Conservation (phyloP, 2,113 vertebrate species). For the Austrofundulus limnaeus region DNA sequence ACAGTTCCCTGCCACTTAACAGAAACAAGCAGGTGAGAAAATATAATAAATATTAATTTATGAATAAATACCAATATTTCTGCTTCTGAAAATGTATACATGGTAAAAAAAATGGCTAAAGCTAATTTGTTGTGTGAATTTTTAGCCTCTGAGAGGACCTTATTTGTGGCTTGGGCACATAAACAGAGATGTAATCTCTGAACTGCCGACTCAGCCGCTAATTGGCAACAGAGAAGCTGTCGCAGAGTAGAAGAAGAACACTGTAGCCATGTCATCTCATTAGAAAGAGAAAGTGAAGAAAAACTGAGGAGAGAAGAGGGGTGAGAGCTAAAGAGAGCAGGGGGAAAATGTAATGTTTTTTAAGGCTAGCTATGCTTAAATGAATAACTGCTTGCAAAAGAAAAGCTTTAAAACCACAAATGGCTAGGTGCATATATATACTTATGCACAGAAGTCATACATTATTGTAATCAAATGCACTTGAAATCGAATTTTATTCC, state of each 20-base stretch:
- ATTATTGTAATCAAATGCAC: neutral
- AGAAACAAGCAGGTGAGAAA: too few relatives aligned
- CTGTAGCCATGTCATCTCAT: slow-evolving; percentile 57
- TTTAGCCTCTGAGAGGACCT: slow-evolving; percentile 50
- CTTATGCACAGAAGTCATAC: neutral
- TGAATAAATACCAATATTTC: neutral
- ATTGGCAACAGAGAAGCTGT: slow-evolving; percentile 72
- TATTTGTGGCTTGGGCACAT: slow-evolving; percentile 63
- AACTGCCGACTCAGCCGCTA: slow-evolving; percentile 59
- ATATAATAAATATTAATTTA: neutral
- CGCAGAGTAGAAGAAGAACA: slow-evolving; percentile 50
- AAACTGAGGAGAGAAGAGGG: slow-evolving; percentile 11
- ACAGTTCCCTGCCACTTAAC: too few relatives aligned
- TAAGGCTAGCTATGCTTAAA: slow-evolving; percentile 18
- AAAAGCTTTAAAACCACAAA: slow-evolving; percentile 42
- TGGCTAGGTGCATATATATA: slow-evolving; percentile 10
- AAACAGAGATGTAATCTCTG: slow-evolving; percentile 68
- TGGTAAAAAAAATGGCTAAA: too few relatives aligned
- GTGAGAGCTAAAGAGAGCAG: slow-evolving; percentile 1
- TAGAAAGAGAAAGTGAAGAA: slow-evolving; percentile 38
- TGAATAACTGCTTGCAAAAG: slow-evolving; percentile 50
- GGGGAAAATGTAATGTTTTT: neutral
- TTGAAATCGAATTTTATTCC: neutral
- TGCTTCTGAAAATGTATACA: too few relatives aligned
- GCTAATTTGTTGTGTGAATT: slow-evolving; percentile 41